Evolutionary conservation across 2,113 vertebrate species (phyloP), one percentile per base, ranked within the genome.

Genomic region (Silurus meridionalis): DNA sequence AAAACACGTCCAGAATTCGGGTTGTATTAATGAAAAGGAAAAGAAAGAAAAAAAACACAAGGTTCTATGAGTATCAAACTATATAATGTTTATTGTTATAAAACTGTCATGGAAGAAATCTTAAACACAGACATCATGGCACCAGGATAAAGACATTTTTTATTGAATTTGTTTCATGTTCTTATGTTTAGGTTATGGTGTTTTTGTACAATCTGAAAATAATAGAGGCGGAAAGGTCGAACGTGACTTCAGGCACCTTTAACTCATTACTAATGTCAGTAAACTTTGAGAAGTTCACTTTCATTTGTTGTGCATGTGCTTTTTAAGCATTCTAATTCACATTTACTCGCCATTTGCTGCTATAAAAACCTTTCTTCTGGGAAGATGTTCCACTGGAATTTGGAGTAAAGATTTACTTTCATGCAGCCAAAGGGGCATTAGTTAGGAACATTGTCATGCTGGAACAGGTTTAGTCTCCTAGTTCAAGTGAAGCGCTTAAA

Each of bases 171-270:
- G 23, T 25, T 66, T 66, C 3, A 64, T 67, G 13, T 14, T 3
- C 28, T 71, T 37, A 46, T 17, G 67, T 71, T 71, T 46, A 66
- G 23, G n/a, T 66, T 66, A 25, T 66, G 46, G 28, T 46, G 28
- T 75, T 83, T 78, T 21, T 21, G 50, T 84, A 88, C 61, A 64
- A 63, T 81, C 69, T 61, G 63, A 78, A 89, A 89, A 89, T 86
- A 85, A 87, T 81, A 87, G 85, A 81, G 14, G n/a, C 72, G 83
- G 2, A 57, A 50, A 25, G 61, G 83, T 75, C 80, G 80, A 83
- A 69, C 25, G 55, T 52, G n/a, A 50, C 67, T 85, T 64, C 57
- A 15, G 25, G 23, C 23, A 10, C 8, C 23, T n/a, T n/a, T 61
- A 61, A 85, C 53, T 84, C 63, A 77, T 89, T 71, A 46, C 82